Base-by-base conservation (phyloP, 1,140 invertebrate species). In the Brachionus paranguensis region DNA sequence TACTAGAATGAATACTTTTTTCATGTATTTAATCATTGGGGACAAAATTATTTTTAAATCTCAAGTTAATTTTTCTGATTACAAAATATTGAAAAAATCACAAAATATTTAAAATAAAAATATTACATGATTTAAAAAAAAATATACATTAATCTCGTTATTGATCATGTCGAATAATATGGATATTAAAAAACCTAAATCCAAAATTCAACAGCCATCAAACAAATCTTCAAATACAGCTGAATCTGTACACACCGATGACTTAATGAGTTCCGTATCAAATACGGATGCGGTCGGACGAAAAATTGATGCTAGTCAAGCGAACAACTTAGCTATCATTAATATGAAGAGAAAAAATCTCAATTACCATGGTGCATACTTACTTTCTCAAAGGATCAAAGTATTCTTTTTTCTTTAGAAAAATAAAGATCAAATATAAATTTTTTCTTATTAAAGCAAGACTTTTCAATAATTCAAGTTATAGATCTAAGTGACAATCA, bases 401-500 rank as follows among this genome's bases (percentile, higher is more conserved):
- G 68, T 72, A 72, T 37, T 37, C 33, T 37, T 37, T 37, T 70
- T 33, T 37, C 6, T 7, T 12, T n/a, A 11, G 33, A 70, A 33
- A 41, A 70, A 7, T 27, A 70, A 33, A 33, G 4, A 29, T 70
- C 8, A 33, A 37, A 70, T 33, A 4, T 37, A 37, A 33, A 70
- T 65, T 17, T 79, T 20, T 55, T 37, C 6, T 37, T 37, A 7
- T 81, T 6, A 37, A 0, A 81, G 78, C 55, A 45, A 64, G 78
- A 81, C 60, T 45, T 27, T 81, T 45, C 20, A 10, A 45, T 47
- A n/a, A 81, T 81, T 24, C 53, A 60, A 24, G 20, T 24, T 0
- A 68, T 81, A 24, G 78, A 81, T 29, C 12, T 81, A 10, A 81
- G 78, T 60, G 53, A 68, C 17, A 81, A 81, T 47, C 33, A 68